These are phyloP conservation scores for Crypturellus undulatus DNA, from an alignment of 2,113 vertebrate genomes.

Conservation along the genomic window DNA sequence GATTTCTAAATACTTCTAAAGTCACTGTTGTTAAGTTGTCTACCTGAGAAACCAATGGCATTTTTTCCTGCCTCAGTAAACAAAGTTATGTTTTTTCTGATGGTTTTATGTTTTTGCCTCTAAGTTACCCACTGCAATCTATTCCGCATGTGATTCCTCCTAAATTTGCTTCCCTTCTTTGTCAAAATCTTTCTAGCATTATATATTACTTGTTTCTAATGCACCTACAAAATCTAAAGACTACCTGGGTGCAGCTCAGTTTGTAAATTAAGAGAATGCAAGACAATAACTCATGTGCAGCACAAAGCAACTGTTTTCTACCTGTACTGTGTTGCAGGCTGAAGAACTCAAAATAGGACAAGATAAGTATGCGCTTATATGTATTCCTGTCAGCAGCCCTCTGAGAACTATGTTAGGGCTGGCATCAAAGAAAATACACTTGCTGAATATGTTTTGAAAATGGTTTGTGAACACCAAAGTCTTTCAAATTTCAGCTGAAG, in stretches of 20 bases:
- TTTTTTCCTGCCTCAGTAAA: background rate
- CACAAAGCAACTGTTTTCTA: background rate
- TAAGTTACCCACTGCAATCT: background rate
- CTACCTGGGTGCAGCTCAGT: background rate
- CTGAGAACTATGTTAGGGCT: accelerated
- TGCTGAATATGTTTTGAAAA: background rate
- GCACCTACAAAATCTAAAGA: background rate
- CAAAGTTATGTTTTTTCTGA: background rate
- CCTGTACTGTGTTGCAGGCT: background rate
- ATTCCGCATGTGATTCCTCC: background rate
- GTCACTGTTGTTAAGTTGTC: background rate
- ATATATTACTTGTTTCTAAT: background rate
- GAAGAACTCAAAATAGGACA: background rate
- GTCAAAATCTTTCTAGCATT: background rate
- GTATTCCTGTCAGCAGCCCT: background rate
- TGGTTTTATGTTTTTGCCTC: background rate
- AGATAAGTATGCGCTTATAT: background rate
- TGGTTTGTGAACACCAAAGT: background rate
- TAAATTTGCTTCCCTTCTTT: background rate
- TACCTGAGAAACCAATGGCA: background rate
- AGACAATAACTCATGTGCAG: background rate
- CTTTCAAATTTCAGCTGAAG: background rate
- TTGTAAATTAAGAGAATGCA: background rate
- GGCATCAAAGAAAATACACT: background rate
- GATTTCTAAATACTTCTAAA: background rate